Conservation (phyloP, 2,797 vertebrate species). For the Cichlasoma orientale region DNA sequence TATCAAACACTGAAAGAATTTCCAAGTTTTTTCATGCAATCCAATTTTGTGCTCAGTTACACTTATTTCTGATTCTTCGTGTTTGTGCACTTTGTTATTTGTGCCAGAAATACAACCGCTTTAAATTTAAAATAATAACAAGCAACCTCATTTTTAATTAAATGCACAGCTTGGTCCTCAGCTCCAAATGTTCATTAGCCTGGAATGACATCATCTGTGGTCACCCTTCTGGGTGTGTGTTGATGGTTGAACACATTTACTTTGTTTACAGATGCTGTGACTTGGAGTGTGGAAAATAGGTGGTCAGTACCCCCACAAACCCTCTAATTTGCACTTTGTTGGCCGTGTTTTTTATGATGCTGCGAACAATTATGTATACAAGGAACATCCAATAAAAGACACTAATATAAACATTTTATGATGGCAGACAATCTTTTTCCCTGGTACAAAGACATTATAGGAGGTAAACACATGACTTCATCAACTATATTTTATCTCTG, state of each 20-base stretch:
- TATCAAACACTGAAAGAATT: neutral
- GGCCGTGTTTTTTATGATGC: constrained; percentile 72
- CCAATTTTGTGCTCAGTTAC: neutral
- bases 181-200: constrained; percentile 56
- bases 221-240: constrained; percentile 62
- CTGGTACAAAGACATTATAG: constrained; percentile 57
- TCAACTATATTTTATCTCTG: constrained; percentile 61
- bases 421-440: constrained; percentile 69
- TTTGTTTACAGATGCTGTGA: constrained; percentile 72
- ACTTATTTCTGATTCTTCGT: neutral
- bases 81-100: constrained; percentile 15
- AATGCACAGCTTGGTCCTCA: constrained; percentile 44
- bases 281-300: constrained; percentile 71
- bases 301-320: constrained; percentile 73
- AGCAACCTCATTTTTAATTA: constrained; percentile 54
- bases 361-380: constrained; percentile 79
- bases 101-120: constrained; percentile 30
- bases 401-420: constrained; percentile 81
- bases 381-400: constrained; percentile 78
- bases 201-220: constrained; percentile 72
- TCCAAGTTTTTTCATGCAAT: neutral
- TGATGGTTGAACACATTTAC: constrained; percentile 53
- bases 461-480: constrained; percentile 69
- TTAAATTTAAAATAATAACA: constrained; percentile 50
- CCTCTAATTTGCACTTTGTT: constrained; percentile 77